These are phyloP conservation scores for Dufourea novaeangliae DNA, from an alignment of 1,140 invertebrate genomes.

Conservation along the genomic window DNA sequence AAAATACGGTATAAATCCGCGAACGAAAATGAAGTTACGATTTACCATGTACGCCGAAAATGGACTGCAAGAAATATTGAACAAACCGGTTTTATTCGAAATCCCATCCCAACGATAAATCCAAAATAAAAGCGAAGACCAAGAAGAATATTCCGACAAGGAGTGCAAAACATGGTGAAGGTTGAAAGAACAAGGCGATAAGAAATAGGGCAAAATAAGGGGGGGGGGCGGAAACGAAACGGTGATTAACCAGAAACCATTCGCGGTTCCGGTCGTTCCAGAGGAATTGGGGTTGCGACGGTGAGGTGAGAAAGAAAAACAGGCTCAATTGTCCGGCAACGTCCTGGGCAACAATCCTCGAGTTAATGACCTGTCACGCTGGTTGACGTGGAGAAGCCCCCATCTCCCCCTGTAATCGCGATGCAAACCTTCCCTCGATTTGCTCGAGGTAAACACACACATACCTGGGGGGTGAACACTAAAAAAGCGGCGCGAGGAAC, in stretches of 20 bases:
- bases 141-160: not conserved
- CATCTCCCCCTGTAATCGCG: too few species aligned
- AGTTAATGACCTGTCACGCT: conserved; percentile 46
- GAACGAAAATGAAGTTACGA: too few species aligned
- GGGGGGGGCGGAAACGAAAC: not conserved
- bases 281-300: conserved; percentile 14
- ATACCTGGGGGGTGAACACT: too few species aligned
- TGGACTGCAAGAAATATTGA: too few species aligned
- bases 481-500: not conserved
- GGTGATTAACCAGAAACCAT: too few species aligned
- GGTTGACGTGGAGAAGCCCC: conserved; percentile 5
- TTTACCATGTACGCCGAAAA: too few species aligned
- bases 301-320: not conserved
- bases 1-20: too few species aligned
- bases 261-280: too few species aligned
- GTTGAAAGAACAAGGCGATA: not conserved
- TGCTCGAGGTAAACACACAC: conserved; percentile 32
- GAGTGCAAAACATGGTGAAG: not conserved
- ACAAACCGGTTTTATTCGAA: too few species aligned
- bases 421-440: conserved; percentile 41
- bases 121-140: too few species aligned
- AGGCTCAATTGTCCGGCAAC: not conserved
- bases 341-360: conserved; percentile 9
- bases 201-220: not conserved
- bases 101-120: too few species aligned